Base-by-base conservation (phyloP, 2,797 vertebrate genomes). In the Merluccius polli region DNA sequence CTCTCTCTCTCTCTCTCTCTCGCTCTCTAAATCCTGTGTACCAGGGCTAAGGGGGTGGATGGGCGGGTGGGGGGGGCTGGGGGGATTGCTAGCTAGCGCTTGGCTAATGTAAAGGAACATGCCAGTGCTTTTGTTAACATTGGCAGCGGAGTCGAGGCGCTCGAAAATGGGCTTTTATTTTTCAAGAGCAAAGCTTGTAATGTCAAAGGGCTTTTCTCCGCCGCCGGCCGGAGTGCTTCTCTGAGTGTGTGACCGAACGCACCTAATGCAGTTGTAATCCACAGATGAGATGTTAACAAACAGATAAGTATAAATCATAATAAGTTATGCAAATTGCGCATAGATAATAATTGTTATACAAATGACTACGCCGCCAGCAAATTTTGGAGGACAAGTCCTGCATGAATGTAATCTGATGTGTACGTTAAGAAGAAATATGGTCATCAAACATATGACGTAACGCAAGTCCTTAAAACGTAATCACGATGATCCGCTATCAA, bases 101-200 rank as follows among this genome's bases (percentile, higher is more conserved):
- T 78, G 81, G 84, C 84, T 81, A 76, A 83, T 44, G 76, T 81
- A 35, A 41, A 74, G 76, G 77, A 86, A 84, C 81, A 83, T 41
- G 82, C 79, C 48, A 67, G 68, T 63, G 82, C 76, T 84, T 85
- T 82, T 90, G 90, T 93, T 90, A 81, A 81, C 73, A 10, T 90
- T 91, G 91, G 90, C 88, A 87, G 75, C 74, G 73, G 70, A 75
- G 72, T 72, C 73, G 75, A 59, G 33, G 35, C 79, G 83, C 75
- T 80, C 76, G 15, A 84, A 81, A 75, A 77, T 74, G 82, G 83
- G 70, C 76, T 73, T 80, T 86, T 87, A 68, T 81, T 72, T 76
- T 75, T 83, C n/a, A n/a, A n/a, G n/a, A n/a, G n/a, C n/a, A n/a
- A n/a, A n/a, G 72, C 82, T 84, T 69, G 21, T 67, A 79, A 71